These are phyloP conservation scores for Scaptomyza hsui DNA, from an alignment of 1,140 invertebrate species.

Conservation along the genomic window DNA sequence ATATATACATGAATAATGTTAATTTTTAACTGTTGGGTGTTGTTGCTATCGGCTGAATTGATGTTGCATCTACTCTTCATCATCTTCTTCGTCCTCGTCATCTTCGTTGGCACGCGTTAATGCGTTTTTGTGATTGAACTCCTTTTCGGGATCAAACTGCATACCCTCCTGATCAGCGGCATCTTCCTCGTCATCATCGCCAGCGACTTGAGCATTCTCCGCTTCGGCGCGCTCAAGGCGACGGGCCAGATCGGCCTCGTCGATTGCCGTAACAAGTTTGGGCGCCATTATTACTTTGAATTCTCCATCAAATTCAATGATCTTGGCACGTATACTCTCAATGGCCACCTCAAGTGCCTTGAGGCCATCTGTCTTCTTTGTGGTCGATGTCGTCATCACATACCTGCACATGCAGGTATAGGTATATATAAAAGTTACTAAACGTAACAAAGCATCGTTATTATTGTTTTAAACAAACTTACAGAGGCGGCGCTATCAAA, in stretches of 20 bases:
- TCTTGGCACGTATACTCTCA: slow-evolving; percentile 93
- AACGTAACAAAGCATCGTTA: neutral
- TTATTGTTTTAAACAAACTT: slow-evolving; percentile 44
- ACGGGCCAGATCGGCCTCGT: slow-evolving; percentile 96
- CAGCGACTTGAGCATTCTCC: slow-evolving; percentile 96
- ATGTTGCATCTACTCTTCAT: slow-evolving; percentile 52
- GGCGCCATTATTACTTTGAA: slow-evolving; percentile 98
- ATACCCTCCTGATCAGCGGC: slow-evolving; percentile 86
- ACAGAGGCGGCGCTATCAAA: slow-evolving; percentile 98
- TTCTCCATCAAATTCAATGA: slow-evolving; percentile 93
- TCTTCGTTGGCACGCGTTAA: slow-evolving; percentile 52
- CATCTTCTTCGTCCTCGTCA: slow-evolving; percentile 63
- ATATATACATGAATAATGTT: slow-evolving; percentile 16
- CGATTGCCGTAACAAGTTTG: slow-evolving; percentile 98
- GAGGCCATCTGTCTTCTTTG: slow-evolving; percentile 97
- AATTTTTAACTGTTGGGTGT: slow-evolving; percentile 5
- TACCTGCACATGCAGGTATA: slow-evolving; percentile 63
- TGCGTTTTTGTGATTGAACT: slow-evolving; percentile 74
- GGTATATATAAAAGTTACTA: neutral
- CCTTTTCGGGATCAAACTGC: slow-evolving; percentile 84
- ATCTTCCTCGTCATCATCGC: slow-evolving; percentile 94
- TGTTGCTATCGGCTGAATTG: slow-evolving; percentile 23
- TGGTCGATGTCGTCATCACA: slow-evolving; percentile 98
- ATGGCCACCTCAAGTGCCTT: slow-evolving; percentile 95
- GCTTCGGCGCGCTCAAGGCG: slow-evolving; percentile 97